Evolutionary conservation across 1,140 invertebrate genomes (phyloP).

Genomic region (Sycophila sp.): DNA sequence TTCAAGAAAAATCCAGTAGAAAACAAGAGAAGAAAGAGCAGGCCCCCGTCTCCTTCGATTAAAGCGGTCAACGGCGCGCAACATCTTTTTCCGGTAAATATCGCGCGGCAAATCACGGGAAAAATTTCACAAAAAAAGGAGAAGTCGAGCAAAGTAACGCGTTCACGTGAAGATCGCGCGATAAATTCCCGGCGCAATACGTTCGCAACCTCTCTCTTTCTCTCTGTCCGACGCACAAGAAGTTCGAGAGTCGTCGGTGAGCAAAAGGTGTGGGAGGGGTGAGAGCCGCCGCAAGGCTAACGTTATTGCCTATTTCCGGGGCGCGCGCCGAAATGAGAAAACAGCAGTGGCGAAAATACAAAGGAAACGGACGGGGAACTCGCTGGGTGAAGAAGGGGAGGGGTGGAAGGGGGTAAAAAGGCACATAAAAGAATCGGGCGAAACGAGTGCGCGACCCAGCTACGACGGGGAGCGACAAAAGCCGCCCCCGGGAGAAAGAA

Average conservation of each 20-base stretch:
- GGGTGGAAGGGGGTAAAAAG: background rate
- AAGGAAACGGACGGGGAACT: background rate
- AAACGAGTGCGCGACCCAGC: background rate
- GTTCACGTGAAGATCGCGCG: background rate
- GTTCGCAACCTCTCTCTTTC: background rate
- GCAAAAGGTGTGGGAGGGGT: no score
- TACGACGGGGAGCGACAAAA: no score
- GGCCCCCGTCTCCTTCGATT: no score
- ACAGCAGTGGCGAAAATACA: background rate
- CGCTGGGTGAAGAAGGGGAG: background rate
- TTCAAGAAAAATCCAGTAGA: no score
- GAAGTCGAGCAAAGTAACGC: no score
- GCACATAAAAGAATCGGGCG: background rate
- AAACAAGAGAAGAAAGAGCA: no score
- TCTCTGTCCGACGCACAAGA: no score
- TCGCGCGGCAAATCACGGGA: background rate
- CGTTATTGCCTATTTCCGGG: slow-evolving; percentile 1
- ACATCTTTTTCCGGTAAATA: slow-evolving; percentile 1
- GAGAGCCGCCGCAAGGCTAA: background rate
- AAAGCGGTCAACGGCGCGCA: no score
- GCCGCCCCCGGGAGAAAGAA: background rate
- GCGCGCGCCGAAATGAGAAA: slow-evolving; percentile 9
- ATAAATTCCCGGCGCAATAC: background rate
- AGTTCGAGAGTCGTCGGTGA: slow-evolving; percentile 35
- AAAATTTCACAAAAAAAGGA: slow-evolving; percentile 1